Evolutionary conservation across 2,888 invertebrate species (phyloP).

Genomic region (Toxonevra muliebris): DNA sequence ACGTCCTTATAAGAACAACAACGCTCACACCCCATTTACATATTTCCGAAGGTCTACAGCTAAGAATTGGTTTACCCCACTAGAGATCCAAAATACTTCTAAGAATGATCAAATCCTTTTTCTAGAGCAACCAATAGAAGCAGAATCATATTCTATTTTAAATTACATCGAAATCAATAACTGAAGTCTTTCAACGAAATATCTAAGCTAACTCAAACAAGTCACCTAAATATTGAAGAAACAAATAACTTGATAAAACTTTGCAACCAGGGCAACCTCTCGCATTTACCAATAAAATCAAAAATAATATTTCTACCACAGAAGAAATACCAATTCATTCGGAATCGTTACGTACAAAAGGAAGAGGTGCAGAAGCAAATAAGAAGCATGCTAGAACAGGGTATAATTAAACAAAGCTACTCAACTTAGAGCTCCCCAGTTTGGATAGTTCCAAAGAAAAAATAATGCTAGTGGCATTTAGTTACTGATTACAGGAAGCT

Average conservation of each 20-base stretch:
- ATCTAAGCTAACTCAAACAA: too few species aligned
- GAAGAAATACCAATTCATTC: constrained; percentile 40
- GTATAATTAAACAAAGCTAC: background rate
- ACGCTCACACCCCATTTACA: background rate
- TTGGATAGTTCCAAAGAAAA: background rate
- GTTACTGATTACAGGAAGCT: background rate
- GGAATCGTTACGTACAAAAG: constrained; percentile 17
- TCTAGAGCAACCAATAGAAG: background rate
- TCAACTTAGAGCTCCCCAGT: background rate
- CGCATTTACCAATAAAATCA: too few species aligned
- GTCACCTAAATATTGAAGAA: too few species aligned
- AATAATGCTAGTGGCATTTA: background rate
- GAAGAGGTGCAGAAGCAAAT: background rate
- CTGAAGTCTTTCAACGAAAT: too few species aligned
- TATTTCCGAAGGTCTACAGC: background rate
- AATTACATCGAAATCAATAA: too few species aligned
- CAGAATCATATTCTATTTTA: background rate
- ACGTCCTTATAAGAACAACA: background rate
- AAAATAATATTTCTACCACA: too few species aligned
- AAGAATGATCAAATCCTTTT: background rate
- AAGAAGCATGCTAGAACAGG: background rate
- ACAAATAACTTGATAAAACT: too few species aligned
- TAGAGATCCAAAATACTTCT: background rate
- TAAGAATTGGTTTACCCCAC: background rate
- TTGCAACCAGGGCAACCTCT: too few species aligned